These are phyloP conservation scores for Formicarius rufipectus DNA, from an alignment of 2,113 vertebrate species.

Conservation along the genomic window DNA sequence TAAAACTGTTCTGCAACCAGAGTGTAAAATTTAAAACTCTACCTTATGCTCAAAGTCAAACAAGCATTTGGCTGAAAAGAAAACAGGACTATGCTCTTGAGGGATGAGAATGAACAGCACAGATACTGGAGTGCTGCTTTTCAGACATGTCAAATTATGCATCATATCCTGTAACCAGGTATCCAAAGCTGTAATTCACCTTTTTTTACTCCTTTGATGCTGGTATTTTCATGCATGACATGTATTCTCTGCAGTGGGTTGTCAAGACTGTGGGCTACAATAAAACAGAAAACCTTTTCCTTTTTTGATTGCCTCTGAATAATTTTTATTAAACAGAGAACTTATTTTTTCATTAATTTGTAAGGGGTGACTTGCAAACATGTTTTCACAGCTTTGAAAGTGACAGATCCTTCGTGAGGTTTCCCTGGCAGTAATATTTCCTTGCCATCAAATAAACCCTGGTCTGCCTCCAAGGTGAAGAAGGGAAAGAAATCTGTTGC, in stretches of 20 bases:
- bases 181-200: neutral
- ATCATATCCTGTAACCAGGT: neutral
- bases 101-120: neutral
- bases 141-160: neutral
- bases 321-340: neutral
- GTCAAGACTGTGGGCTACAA: neutral
- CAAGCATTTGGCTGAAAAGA: neutral
- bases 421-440: neutral
- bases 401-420: neutral
- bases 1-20: neutral
- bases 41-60: neutral
- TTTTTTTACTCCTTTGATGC: neutral
- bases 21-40: neutral
- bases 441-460: neutral
- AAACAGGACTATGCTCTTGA: neutral
- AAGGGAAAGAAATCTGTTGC: neutral
- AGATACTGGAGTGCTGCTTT: neutral
- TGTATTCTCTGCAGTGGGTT: neutral
- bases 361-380: neutral
- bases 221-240: neutral
- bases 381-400: neutral
- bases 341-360: neutral
- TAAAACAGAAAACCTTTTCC: neutral
- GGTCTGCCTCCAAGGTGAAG: neutral
- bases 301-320: neutral